Conservation (phyloP, 2,888 invertebrate genomes). For the Drosophila subsilvestris region DNA sequence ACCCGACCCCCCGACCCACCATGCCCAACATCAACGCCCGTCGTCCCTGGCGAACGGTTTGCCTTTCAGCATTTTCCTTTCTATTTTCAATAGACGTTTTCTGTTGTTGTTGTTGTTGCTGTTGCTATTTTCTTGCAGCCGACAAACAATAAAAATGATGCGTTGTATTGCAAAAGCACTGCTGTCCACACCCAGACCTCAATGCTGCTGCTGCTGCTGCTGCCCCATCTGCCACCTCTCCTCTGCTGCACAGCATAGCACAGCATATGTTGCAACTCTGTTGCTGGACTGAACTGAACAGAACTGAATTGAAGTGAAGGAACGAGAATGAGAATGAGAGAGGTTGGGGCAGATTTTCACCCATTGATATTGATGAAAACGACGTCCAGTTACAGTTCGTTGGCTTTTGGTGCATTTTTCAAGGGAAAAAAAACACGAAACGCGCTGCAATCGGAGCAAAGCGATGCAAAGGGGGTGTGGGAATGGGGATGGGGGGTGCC, state of each 20-base stretch:
- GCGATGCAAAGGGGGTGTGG: neutral
- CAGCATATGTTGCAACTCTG: conserved; percentile 72
- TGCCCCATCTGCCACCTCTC: neutral
- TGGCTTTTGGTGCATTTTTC: conserved; percentile 73
- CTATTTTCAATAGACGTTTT: conserved; percentile 73
- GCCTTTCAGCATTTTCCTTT: conserved; percentile 71
- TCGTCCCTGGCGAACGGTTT: conserved; percentile 22
- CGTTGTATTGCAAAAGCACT: conserved; percentile 72
- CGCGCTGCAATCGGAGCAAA: conserved; percentile 25
- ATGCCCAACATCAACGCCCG: neutral
- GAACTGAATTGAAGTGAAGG: neutral
- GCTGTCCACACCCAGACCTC: conserved; percentile 65
- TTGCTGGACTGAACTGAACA: conserved; percentile 48
- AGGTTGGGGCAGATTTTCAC: conserved; percentile 40
- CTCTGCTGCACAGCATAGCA: conserved; percentile 30
- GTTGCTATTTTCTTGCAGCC: conserved; percentile 48
- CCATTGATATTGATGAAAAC: conserved; percentile 77
- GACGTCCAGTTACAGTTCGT: conserved; percentile 78
- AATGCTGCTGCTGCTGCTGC: neutral
- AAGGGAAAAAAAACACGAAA: conserved; percentile 59
- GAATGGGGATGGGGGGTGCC: conserved; percentile 17
- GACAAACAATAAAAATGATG: conserved; percentile 76
- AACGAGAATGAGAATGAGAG: conserved; percentile 2
- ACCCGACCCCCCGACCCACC: neutral
- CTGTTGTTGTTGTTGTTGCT: conserved; percentile 45